Evolutionary conservation across 92 coral and sea anemone species (phyloP).

Genomic region (Virgularia gustaviana): DNA sequence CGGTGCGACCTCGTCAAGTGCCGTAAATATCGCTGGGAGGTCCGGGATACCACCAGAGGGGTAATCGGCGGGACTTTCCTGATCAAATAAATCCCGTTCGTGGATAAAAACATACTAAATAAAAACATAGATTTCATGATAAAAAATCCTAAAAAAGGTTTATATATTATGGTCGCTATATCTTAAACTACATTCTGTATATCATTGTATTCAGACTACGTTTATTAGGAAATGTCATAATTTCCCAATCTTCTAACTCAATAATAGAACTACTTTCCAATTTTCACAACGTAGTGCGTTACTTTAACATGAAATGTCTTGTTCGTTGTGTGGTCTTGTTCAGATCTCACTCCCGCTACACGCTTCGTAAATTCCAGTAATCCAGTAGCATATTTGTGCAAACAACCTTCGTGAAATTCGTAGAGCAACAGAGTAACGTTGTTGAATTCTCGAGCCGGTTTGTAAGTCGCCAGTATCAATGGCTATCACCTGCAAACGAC

Average conservation of each 20-base stretch:
- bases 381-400: slow-evolving; percentile 9
- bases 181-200: too few relatives aligned
- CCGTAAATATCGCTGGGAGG: too few relatives aligned
- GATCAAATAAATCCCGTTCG: too few relatives aligned
- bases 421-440: background rate
- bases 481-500: slow-evolving; percentile 23
- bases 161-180: too few relatives aligned
- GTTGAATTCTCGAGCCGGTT: background rate
- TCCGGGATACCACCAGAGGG: too few relatives aligned
- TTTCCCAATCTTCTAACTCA: background rate
- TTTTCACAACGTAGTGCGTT: background rate
- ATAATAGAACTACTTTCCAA: background rate
- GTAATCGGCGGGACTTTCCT: too few relatives aligned
- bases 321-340: background rate
- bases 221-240: background rate
- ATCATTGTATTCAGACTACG: background rate
- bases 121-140: too few relatives aligned
- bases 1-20: too few relatives aligned
- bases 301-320: too few relatives aligned
- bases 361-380: background rate
- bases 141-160: too few relatives aligned
- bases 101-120: too few relatives aligned
- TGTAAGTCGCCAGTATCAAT: slow-evolving; percentile 25
- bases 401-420: slow-evolving; percentile 7
- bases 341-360: background rate